These are phyloP conservation scores for Trinectes maculatus DNA, from an alignment of 2,113 vertebrate genomes.

Conservation along the genomic window DNA sequence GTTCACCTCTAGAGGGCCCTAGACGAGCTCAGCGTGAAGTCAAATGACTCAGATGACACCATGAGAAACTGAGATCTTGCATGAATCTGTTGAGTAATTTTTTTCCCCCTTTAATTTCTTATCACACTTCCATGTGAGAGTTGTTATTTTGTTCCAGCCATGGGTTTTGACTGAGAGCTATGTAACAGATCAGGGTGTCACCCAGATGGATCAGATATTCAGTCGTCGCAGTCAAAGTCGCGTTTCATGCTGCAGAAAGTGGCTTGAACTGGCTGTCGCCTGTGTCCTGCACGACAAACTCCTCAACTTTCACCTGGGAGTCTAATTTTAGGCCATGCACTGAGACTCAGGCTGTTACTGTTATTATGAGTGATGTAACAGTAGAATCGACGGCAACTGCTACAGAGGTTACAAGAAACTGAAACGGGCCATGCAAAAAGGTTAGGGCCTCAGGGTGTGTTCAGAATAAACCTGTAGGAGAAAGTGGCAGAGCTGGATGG, in stretches of 20 bases:
- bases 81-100: too few relatives aligned
- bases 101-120: too few relatives aligned
- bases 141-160: too few relatives aligned
- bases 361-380: conserved; percentile 34
- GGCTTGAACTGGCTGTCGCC: neutral
- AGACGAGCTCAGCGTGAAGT: too few relatives aligned
- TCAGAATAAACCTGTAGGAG: too few relatives aligned
- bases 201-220: neutral
- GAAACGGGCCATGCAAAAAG: conserved; percentile 23
- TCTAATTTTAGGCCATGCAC: conserved; percentile 34
- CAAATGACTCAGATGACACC: too few relatives aligned
- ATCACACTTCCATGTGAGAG: too few relatives aligned
- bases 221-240: neutral
- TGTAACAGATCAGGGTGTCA: too few relatives aligned
- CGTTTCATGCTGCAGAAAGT: neutral
- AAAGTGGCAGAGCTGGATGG: too few relatives aligned
- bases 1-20: conserved; percentile 51
- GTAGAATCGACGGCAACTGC: conserved; percentile 34
- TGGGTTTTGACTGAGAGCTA: too few relatives aligned
- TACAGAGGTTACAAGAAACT: conserved; percentile 30
- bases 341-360: conserved; percentile 24
- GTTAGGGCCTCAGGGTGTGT: conserved; percentile 1
- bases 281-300: conserved; percentile 10
- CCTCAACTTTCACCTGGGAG: conserved; percentile 44
- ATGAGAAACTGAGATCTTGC: too few relatives aligned